These are phyloP conservation scores for Papilio aristodemus DNA, from an alignment of 1,140 invertebrate species.

Conservation along the genomic window DNA sequence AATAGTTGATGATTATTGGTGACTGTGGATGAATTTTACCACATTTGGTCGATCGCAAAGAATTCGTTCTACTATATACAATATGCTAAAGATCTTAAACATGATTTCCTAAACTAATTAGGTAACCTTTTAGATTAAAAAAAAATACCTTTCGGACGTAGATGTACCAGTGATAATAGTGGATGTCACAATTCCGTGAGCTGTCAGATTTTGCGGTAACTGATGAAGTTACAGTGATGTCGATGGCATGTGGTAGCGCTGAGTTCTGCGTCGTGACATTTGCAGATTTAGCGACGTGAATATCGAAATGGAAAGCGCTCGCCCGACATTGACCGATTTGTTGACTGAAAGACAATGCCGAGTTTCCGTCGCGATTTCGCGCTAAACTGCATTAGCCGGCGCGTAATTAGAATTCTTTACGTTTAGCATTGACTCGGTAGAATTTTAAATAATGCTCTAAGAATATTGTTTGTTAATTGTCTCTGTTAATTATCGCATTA, in stretches of 20 bases:
- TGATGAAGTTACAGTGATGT: background rate
- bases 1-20: background rate
- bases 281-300: constrained; percentile 29
- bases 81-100: no score
- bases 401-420: constrained; percentile 15
- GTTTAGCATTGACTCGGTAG: constrained; percentile 13
- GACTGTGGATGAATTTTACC: background rate
- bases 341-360: constrained; percentile 62
- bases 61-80: no score
- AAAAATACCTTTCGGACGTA: no score
- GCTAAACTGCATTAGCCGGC: constrained; percentile 40
- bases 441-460: constrained; percentile 14
- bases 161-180: no score
- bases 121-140: no score
- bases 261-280: constrained; percentile 37
- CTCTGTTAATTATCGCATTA: background rate
- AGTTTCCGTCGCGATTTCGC: constrained; percentile 44
- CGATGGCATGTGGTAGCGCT: background rate
- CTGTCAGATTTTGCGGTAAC: background rate
- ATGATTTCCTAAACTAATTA: background rate
- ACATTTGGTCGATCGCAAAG: no score
- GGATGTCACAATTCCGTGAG: background rate
- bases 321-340: constrained; percentile 65
- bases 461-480: background rate
- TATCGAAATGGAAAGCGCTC: constrained; percentile 59